These are phyloP conservation scores for Hirudinaria manillensis DNA, from an alignment of 2,888 invertebrate species.

Conservation along the genomic window DNA sequence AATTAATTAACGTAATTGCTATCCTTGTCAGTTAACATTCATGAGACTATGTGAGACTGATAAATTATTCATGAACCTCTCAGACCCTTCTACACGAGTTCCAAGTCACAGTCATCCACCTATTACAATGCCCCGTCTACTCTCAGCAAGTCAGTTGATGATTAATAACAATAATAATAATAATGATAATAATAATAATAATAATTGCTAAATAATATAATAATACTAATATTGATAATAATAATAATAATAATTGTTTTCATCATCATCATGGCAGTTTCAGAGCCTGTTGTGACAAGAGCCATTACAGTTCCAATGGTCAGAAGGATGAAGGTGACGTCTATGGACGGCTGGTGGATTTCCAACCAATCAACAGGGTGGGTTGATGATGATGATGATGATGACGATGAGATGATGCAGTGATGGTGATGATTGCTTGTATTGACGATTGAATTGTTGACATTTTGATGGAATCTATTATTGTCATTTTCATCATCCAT, in stretches of 20 bases:
- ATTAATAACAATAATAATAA: not conserved
- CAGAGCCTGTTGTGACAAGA: not conserved
- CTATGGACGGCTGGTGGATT: constrained; percentile 34
- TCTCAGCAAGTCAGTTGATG: constrained; percentile 25
- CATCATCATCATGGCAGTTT: not conserved
- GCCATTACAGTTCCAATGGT: not conserved
- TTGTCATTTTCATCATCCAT: not conserved
- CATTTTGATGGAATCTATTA: not conserved
- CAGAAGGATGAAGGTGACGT: constrained; percentile 29
- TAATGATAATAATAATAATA: constrained; percentile 1
- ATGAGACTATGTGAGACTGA: no score
- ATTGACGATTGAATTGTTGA: not conserved
- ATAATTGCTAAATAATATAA: not conserved
- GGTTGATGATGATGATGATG: not conserved
- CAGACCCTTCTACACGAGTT: constrained; percentile 32
- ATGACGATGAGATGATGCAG: not conserved
- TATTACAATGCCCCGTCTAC: constrained; percentile 32
- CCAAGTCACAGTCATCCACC: constrained; percentile 1
- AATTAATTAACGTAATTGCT: no score
- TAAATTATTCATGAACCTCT: not conserved
- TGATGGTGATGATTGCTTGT: not conserved
- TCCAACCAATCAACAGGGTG: constrained; percentile 23
- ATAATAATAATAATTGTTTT: not conserved
- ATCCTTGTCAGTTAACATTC: no score
- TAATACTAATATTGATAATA: not conserved